phyloP scores from a whole-genome alignment of 2,113 vertebrate species.

The Lethenteron camtschaticum region DNA sequence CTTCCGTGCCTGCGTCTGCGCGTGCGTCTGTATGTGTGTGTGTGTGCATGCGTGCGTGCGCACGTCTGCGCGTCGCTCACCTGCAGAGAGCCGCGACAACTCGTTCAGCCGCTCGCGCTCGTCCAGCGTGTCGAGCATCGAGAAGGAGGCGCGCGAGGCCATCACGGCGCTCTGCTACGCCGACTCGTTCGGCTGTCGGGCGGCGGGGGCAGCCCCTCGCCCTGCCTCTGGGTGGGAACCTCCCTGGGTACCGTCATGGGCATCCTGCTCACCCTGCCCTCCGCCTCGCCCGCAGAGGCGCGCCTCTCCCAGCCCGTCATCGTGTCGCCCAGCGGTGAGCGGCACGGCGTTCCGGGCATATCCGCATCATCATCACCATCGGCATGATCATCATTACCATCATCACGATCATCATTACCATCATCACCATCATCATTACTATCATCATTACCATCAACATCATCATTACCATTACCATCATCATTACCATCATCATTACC shows the following conservation, averaged over 20 bases:
- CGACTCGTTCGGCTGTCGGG: conserved; percentile 54
- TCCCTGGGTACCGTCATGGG: conserved; percentile 64
- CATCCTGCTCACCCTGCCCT: conserved; percentile 56
- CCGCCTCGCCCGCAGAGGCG: conserved; percentile 53
- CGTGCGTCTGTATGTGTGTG: too few species aligned
- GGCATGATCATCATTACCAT: too few species aligned
- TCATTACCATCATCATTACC: too few species aligned
- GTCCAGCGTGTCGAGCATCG: conserved; percentile 94
- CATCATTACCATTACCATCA: too few species aligned
- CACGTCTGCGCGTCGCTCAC: conserved; percentile 34
- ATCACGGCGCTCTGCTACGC: conserved; percentile 75
- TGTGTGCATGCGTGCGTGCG: too few species aligned
- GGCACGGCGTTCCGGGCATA: background rate
- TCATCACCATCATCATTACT: too few species aligned
- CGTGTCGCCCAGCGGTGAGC: conserved; percentile 71
- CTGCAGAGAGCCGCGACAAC: conserved; percentile 79
- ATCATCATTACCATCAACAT: too few species aligned
- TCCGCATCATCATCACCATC: too few species aligned
- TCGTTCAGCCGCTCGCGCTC: conserved; percentile 93
- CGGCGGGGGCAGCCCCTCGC: conserved; percentile 45
- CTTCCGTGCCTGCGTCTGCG: too few species aligned
- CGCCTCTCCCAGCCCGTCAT: conserved; percentile 83
- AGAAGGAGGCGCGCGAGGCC: conserved; percentile 73
- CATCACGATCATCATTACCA: too few species aligned
- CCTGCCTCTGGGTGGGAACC: conserved; percentile 74